Base-by-base conservation (phyloP, 2,113 vertebrate genomes). In the Hystrix brachyura region DNA sequence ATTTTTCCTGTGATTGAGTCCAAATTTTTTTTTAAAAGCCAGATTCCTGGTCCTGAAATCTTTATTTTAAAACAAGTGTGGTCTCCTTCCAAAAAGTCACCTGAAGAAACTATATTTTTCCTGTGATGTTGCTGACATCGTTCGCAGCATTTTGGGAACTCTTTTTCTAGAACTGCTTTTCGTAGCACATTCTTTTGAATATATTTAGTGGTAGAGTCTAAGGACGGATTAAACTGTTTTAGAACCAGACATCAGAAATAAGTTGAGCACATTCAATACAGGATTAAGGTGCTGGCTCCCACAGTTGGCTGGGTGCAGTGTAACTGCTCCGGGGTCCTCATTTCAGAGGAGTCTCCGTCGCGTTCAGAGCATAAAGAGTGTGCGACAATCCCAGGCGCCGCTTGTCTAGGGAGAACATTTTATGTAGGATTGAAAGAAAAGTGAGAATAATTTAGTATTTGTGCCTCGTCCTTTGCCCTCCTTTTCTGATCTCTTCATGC, bases 251-350 rank as follows among this genome's bases (percentile, higher is more conserved):
- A 5, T 88, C 59, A 79, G 84, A 74, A 81, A 15, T 51, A 43
- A 86, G 72, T 60, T 27, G 38, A 83, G 21, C 85, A 7, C 9
- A 18, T 51, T 69, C 19, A 23, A 4, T 15, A 7, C 55, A 43
- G 60, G 57, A 27, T 11, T 32, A 8, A 67, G 60, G 51, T 17
- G 34, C 71, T 7, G 48, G 62, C 62, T 2, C 5, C 29, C 13
- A 6, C 5, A 1, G n/a, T 7, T 3, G 38, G 87, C 21, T 4
- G 2, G 91, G 23, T 46, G 46, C 0, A 0, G 19, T 6, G 0
- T 2, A 1, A 18, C 53, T 6, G 27, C 53, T 62, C 71, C 6
- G 15, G 48, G 84, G n/a, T 17, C 11, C 12, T 21, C 0, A 1
- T 82, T 32, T 59, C 12, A 25, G 4, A 55, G 29, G 90, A 17